These are phyloP conservation scores for Pollenia labialis DNA, from an alignment of 2,888 invertebrate species.

Conservation along the genomic window DNA sequence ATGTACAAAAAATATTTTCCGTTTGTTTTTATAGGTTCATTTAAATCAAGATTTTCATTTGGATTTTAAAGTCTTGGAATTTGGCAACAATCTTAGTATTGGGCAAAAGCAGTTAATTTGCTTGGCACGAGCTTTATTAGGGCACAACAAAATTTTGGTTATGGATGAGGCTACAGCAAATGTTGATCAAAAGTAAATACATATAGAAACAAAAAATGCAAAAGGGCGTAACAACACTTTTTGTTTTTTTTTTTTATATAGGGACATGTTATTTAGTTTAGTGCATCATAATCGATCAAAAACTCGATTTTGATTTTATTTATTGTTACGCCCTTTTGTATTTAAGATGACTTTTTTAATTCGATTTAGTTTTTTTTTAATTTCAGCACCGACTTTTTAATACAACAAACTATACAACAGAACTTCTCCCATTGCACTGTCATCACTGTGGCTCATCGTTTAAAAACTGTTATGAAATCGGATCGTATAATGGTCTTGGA, in stretches of 20 bases:
- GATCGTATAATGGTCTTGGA: slow-evolving; percentile 95
- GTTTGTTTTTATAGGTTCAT: slow-evolving; percentile 84
- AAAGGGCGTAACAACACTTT: too few species aligned
- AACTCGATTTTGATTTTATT: too few species aligned
- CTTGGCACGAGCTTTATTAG: slow-evolving; percentile 87
- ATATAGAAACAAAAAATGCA: too few species aligned
- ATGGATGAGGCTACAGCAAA: slow-evolving; percentile 90
- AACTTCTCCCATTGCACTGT: slow-evolving; percentile 94
- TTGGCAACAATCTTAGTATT: slow-evolving; percentile 87
- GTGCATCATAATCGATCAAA: too few species aligned
- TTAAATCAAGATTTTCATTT: slow-evolving; percentile 85
- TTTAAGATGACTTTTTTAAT: too few species aligned
- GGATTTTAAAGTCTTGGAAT: slow-evolving; percentile 85
- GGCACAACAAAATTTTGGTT: slow-evolving; percentile 87
- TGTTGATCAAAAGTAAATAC: slow-evolving; percentile 86
- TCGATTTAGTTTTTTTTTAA: too few species aligned
- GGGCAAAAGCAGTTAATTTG: slow-evolving; percentile 89
- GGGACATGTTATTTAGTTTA: too few species aligned
- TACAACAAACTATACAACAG: slow-evolving; percentile 91
- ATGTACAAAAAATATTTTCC: too few species aligned
- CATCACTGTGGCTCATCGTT: slow-evolving; percentile 94
- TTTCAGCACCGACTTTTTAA: slow-evolving; percentile 89
- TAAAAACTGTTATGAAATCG: slow-evolving; percentile 97
- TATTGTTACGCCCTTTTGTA: too few species aligned
- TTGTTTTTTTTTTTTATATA: too few species aligned